Conservation (phyloP, 2,113 vertebrate species). For the Eclectus roratus region DNA sequence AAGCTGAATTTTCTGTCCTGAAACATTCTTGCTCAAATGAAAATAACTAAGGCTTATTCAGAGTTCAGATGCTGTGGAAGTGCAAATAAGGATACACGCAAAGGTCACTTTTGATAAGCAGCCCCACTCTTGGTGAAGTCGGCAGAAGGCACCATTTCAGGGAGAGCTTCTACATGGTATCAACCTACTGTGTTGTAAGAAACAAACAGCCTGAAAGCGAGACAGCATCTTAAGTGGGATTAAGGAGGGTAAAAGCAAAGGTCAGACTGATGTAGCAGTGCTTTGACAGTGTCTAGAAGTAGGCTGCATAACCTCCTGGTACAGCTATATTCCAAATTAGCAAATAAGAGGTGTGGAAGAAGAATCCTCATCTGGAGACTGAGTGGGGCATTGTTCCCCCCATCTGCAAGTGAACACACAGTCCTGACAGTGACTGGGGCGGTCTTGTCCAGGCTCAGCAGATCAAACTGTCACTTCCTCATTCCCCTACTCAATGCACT, state of each 20-base stretch:
- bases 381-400: neutral
- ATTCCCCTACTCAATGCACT: fast-evolving
- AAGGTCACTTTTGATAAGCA: neutral
- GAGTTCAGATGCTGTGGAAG: neutral
- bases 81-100: neutral
- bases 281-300: neutral
- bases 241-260: neutral
- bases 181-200: neutral
- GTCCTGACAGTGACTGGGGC: neutral
- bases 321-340: neutral
- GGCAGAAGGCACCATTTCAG: neutral
- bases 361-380: neutral
- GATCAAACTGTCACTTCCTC: neutral
- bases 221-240: neutral
- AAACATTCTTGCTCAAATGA: neutral
- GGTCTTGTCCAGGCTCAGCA: neutral
- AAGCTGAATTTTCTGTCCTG: neutral
- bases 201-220: neutral
- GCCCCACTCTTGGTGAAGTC: neutral
- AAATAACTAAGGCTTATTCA: neutral
- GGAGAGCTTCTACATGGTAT: neutral
- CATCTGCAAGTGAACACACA: neutral
- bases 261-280: neutral
- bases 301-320: neutral
- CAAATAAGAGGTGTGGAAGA: neutral